Percentiles rank a stretch among this genome's conserved stretches.
Evolutionary conservation across 2,113 vertebrate genomes (phyloP).

Genomic region (Chinchilla lanigera): DNA sequence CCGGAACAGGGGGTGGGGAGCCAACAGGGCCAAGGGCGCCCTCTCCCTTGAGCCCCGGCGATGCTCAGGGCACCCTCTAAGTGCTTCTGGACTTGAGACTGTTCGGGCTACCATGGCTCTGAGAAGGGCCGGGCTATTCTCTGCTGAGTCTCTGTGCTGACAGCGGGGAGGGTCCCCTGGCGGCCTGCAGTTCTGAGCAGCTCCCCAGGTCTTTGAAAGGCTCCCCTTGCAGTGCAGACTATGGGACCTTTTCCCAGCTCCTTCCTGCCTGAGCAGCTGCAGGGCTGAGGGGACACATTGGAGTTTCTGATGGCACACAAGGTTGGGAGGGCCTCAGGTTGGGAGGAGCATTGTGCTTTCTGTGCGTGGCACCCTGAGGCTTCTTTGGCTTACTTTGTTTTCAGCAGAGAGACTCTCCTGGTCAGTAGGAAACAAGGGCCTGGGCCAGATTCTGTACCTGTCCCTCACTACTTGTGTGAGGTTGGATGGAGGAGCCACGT

Average conservation of each 20-base stretch:
- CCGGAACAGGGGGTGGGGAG: not conserved
- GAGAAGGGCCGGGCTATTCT: not conserved
- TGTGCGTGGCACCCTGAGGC: rapidly evolving
- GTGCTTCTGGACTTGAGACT: not conserved
- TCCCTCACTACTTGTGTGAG: not conserved
- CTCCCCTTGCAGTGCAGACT: not conserved
- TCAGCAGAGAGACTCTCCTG: not conserved
- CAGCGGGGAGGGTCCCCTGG: not conserved
- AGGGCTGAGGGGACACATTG: not conserved
- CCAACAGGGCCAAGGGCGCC: not conserved
- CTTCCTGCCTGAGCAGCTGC: not conserved
- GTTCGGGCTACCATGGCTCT: too few species aligned
- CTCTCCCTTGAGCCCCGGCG: not conserved
- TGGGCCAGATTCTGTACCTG: not conserved
- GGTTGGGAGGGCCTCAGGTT: not conserved
- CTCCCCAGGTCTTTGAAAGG: not conserved
- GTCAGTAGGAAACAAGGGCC: not conserved
- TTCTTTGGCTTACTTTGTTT: not conserved
- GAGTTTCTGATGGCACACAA: not conserved
- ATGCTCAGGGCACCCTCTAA: not conserved
- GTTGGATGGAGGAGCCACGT: rapidly evolving
- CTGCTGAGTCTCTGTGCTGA: not conserved
- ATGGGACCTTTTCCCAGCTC: not conserved
- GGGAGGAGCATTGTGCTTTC: not conserved
- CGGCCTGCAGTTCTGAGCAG: not conserved